A percentile compares a stretch with the other conserved stretches of the same genome.
Evolutionary conservation across 2,113 vertebrate species (phyloP).

Genomic region (Pionites leucogaster): DNA sequence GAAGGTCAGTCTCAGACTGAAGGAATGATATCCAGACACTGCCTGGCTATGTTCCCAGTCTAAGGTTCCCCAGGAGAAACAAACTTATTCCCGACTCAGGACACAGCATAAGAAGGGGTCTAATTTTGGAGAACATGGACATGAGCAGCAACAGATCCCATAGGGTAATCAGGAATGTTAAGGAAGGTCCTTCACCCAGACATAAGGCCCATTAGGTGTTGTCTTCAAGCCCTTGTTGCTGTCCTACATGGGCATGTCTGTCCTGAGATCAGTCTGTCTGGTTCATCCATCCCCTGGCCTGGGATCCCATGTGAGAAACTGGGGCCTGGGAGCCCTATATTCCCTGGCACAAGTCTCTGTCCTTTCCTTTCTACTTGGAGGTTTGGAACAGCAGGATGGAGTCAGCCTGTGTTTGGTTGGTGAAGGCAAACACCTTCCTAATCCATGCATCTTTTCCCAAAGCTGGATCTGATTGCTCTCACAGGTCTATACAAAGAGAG

Average conservation of each 20-base stretch:
- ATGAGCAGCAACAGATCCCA: neutral
- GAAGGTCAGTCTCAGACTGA: neutral
- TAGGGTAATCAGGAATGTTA: neutral
- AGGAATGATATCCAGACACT: neutral
- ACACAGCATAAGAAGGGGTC: fast-evolving
- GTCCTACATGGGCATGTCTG: neutral
- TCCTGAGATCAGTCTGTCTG: neutral
- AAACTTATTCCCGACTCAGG: neutral
- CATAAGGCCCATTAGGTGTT: neutral
- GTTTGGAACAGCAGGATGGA: neutral
- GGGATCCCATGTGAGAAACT: neutral
- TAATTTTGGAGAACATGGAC: neutral
- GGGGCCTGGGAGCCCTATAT: neutral
- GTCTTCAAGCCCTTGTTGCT: neutral
- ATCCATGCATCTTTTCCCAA: neutral
- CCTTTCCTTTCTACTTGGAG: neutral
- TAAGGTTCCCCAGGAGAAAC: neutral
- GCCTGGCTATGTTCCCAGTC: fast-evolving
- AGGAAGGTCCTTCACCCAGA: neutral
- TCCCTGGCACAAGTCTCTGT: neutral
- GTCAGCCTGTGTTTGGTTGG: neutral
- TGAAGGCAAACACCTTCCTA: neutral
- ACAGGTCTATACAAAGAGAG: neutral
- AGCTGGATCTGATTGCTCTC: neutral
- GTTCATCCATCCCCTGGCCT: neutral